Percentiles rank a stretch among this genome's conserved stretches.
Evolutionary conservation across 2,113 vertebrate species (phyloP).

Genomic region (Channa maculata): DNA sequence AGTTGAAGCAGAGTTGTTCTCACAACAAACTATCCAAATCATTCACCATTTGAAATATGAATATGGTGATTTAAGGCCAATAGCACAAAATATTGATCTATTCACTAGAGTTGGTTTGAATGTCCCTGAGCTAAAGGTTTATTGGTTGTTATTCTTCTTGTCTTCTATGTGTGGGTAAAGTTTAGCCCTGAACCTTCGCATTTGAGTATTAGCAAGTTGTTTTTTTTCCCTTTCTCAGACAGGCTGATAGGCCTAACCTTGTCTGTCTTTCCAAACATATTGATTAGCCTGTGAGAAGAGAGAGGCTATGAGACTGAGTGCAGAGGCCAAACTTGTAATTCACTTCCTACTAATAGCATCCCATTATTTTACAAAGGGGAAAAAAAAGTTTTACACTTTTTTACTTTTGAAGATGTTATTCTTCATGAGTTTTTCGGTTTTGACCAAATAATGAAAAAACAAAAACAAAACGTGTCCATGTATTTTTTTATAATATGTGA

Average conservation of each 20-base stretch:
- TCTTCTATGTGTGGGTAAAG: conserved; percentile 60
- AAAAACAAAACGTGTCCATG: neutral
- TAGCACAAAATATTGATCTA: conserved; percentile 69
- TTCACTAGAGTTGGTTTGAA: conserved; percentile 49
- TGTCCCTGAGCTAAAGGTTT: conserved; percentile 69
- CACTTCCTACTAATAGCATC: conserved; percentile 42
- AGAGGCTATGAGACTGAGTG: conserved; percentile 38
- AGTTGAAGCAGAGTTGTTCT: conserved; percentile 31
- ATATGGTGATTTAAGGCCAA: conserved; percentile 61
- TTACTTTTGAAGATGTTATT: neutral
- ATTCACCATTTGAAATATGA: conserved; percentile 54
- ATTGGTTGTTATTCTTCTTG: conserved; percentile 59
- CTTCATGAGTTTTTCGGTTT: neutral
- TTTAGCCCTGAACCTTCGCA: conserved; percentile 67
- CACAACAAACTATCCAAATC: conserved; percentile 47
- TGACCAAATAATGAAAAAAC: neutral
- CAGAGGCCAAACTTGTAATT: conserved; percentile 62
- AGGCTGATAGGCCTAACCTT: conserved; percentile 73
- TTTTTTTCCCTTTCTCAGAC: conserved; percentile 34
- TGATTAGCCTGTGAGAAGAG: conserved; percentile 74
- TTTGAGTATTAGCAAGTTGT: conserved; percentile 57
- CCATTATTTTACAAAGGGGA: conserved; percentile 34
- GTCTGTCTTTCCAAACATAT: conserved; percentile 77
- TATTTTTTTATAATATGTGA: neutral
- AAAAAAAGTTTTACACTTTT: conserved; percentile 6